Percentiles rank a stretch among this genome's conserved stretches.
These are phyloP conservation scores for Hyles vespertilio DNA, from an alignment of 1,140 invertebrate genomes.

Conservation along the genomic window DNA sequence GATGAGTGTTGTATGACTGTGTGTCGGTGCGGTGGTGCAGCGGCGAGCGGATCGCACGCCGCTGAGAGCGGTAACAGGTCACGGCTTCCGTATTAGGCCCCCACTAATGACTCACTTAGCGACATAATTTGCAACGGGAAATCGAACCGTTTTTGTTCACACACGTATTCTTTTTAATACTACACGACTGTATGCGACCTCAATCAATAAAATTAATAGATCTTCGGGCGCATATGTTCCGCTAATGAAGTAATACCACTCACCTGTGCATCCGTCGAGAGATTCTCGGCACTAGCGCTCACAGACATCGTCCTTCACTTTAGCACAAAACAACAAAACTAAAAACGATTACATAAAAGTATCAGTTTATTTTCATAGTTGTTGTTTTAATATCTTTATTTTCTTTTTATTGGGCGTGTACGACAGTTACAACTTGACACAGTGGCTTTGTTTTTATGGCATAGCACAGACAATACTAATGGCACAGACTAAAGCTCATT, in stretches of 20 bases:
- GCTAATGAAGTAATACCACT: constrained; percentile 2
- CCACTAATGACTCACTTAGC: constrained; percentile 37
- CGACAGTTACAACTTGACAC: constrained; percentile 6
- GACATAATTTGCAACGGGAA: constrained; percentile 10
- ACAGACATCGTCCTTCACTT: constrained; percentile 75
- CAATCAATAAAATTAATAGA: too few species aligned
- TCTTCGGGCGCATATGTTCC: too few species aligned
- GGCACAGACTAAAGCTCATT: too few species aligned
- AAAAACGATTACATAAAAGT: constrained; percentile 30
- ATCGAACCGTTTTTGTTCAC: constrained; percentile 2
- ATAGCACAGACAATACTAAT: too few species aligned
- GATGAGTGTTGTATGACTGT: too few species aligned
- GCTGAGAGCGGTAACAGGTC: constrained; percentile 19
- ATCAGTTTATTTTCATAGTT: constrained; percentile 50
- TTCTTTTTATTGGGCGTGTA: constrained; percentile 36
- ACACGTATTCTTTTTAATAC: neutral
- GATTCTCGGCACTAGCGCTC: constrained; percentile 81
- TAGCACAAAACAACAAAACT: constrained; percentile 26
- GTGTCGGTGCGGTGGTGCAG: neutral
- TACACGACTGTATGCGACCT: too few species aligned
- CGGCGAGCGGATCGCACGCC: constrained; percentile 1
- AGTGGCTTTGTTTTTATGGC: neutral
- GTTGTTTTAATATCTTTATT: constrained; percentile 24
- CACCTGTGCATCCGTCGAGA: constrained; percentile 78
- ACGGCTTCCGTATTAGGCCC: constrained; percentile 44